Base-by-base conservation (phyloP, 2,888 invertebrate genomes). In the Drosophila hawaiiensis region DNA sequence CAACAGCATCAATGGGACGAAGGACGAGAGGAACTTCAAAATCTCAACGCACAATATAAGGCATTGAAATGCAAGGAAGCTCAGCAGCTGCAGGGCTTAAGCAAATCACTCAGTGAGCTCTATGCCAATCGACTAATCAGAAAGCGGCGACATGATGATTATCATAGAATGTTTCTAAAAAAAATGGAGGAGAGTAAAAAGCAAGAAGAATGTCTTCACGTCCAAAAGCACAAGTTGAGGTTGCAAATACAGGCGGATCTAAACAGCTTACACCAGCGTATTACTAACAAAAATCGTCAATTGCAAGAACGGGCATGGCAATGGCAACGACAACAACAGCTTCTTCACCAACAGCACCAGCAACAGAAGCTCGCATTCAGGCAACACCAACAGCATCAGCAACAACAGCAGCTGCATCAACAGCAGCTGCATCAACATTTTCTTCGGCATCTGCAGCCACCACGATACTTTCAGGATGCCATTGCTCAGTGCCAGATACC, bases 171-270 rank as follows among this genome's bases (percentile, higher is more conserved):
- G 10, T 90, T 80, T 4, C 43, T 73, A 33, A 47, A 62, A 14
- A 89, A 89, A 62, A 89, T 84, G 89, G 43, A 73, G 1, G 63
- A 85, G 9, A 76, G 71, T 31, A 86, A 68, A 33, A 83, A 80
- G 25, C 41, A 67, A 16, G 84, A 90, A 47, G 81, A 72, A 0
- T 61, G 31, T 7, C 68, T 84, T 1, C 61, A 60, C 37, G n/a
- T 58, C 0, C 68, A 73, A 9, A 76, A 61, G 7, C 62, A 39
- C 6, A 43, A 72, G 9, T 10, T 83, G 3, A 70, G 49, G 4
- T 41, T 35, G 1, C 61, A 76, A 28, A 12, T 76, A 0, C 54
- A 60, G 28, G 33, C 28, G 1, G 71, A 80, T 0, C 53, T 80
- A 0, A 47, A 3, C 5, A 52, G 22, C 22, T 22, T 84, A 35